Conservation (phyloP, 2,888 invertebrate genomes). For the Hypselothyrea guttata region DNA sequence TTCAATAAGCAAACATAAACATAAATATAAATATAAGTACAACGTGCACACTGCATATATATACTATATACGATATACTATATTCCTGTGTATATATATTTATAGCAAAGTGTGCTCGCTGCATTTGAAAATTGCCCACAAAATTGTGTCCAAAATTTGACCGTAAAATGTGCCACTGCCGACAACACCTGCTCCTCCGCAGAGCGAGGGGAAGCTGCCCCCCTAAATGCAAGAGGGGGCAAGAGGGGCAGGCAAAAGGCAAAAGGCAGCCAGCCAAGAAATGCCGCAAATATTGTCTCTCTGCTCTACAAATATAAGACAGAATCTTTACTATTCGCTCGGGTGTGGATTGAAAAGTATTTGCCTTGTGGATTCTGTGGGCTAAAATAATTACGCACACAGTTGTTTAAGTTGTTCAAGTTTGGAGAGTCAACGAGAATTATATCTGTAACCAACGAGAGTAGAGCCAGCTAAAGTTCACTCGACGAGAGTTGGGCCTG, state of each 20-base stretch:
- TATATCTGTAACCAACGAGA: too few relatives aligned
- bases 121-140: slow-evolving; percentile 74
- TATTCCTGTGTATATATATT: too few relatives aligned
- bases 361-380: neutral
- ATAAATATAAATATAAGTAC: slow-evolving; percentile 57
- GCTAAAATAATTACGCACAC: too few relatives aligned
- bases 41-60: slow-evolving; percentile 15
- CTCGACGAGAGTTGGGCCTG: too few relatives aligned
- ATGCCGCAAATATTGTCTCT: slow-evolving; percentile 58
- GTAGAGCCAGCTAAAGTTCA: too few relatives aligned
- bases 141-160: slow-evolving; percentile 60
- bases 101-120: slow-evolving; percentile 62
- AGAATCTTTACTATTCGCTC: slow-evolving; percentile 27
- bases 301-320: slow-evolving; percentile 23
- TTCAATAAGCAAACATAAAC: slow-evolving; percentile 62
- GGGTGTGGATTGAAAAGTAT: slow-evolving; percentile 13
- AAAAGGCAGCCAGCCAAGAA: slow-evolving; percentile 52
- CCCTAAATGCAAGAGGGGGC: neutral
- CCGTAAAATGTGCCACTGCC: slow-evolving; percentile 55
- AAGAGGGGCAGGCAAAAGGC: neutral
- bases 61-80: too few relatives aligned
- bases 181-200: slow-evolving; percentile 55
- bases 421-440: too few relatives aligned
- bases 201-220: neutral
- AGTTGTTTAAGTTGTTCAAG: too few relatives aligned